Conservation (phyloP, 1,140 invertebrate genomes). For the Leptestheria dahalacensis region DNA sequence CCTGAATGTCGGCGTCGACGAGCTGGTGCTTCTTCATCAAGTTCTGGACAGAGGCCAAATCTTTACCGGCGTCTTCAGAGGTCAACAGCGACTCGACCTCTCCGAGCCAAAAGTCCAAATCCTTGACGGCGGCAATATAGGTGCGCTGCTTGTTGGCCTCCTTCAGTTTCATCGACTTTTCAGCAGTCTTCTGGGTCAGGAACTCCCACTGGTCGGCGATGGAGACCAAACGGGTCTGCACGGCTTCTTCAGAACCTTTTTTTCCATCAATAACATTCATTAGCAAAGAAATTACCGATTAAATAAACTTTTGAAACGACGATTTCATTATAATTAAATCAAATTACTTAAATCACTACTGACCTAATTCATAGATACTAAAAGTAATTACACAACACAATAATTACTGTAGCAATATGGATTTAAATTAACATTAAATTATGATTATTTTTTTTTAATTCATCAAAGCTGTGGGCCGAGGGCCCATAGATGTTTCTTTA, state of each 20-base stretch:
- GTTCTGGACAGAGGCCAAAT: conserved; percentile 97
- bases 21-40: conserved; percentile 98
- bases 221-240: conserved; percentile 68
- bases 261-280: not conserved
- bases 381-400: too few relatives aligned
- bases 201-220: conserved; percentile 98
- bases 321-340: too few relatives aligned
- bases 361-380: too few relatives aligned
- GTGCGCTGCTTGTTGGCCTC: conserved; percentile 97
- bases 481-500: too few relatives aligned
- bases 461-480: too few relatives aligned
- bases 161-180: conserved; percentile 94
- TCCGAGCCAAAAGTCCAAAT: conserved; percentile 98
- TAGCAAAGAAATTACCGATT: too few relatives aligned
- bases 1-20: conserved; percentile 83
- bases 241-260: conserved; percentile 70
- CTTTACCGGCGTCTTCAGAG: conserved; percentile 94
- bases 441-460: too few relatives aligned
- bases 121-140: conserved; percentile 98
- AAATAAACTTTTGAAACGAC: too few relatives aligned
- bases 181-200: conserved; percentile 90
- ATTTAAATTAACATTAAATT: too few relatives aligned
- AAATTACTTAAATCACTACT: too few relatives aligned
- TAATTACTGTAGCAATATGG: too few relatives aligned
- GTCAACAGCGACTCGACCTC: conserved; percentile 92